Evolutionary conservation across 2,113 vertebrate species (phyloP), one percentile per base, ranked within the genome.

Genomic region (Elachura formosa): DNA sequence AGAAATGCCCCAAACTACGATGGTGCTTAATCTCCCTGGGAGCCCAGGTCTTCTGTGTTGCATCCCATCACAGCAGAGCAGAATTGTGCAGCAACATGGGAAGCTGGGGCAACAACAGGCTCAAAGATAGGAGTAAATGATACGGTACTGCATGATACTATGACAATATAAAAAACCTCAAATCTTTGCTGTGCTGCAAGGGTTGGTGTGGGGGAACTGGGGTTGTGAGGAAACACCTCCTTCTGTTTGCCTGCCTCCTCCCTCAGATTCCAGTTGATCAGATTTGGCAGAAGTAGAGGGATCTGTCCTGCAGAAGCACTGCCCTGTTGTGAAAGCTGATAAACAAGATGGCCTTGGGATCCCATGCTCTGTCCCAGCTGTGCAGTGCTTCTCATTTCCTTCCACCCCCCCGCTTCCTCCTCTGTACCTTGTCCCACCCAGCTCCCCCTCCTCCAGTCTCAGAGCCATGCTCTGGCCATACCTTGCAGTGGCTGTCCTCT

Each of bases 401-500:
- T 88, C 71, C 71, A n/a, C 0, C 3, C 14, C 10, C 9, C 29
- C 19, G 38, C n/a, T 78, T 45, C 15, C 28, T 64, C 22, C 82
- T 34, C 40, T 40, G 59, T 22, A 24, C 49, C 46, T 55, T 51
- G 16, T 51, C 56, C 51, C 85, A 51, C 46, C 11, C 51, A 40
- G 55, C 22, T 90, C 10, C 33, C 58, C 43, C 20, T 4, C 2
- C 17, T 28, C 41, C 40, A 58, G 40, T 10, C 58, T 31, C 29
- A 43, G 48, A 94, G 29, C 33, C 38, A 9, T 2, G 5, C 29
- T 68, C 34, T 3, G 54, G 8, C 67, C 90, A 14, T 95, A 90
- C 94, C 94, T 95, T 63, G 55, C 38, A 38, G 87, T 66, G 74
- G 92, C 33, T 83, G 71, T 93, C 29, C 54, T 94, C 81, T 85